Conservation (phyloP, 2,888 invertebrate genomes). For the Aphidius colemani region DNA sequence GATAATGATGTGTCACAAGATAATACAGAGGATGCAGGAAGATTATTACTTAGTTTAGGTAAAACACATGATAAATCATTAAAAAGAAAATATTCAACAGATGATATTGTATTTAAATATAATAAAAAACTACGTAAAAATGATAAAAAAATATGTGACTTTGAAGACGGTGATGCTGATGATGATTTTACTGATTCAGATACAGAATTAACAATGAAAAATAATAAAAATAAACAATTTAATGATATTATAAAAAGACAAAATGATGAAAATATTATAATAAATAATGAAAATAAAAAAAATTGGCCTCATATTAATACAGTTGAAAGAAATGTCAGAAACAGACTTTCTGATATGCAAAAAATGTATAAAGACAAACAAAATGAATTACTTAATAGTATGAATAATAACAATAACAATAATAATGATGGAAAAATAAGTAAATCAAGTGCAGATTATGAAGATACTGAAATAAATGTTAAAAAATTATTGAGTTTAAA, state of each 20-base stretch:
- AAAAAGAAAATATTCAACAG: slow-evolving; percentile 41
- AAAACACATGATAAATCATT: slow-evolving; percentile 33
- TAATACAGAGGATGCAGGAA: slow-evolving; percentile 48
- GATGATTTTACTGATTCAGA: slow-evolving; percentile 41
- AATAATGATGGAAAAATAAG: slow-evolving; percentile 47
- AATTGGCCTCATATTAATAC: slow-evolving; percentile 66
- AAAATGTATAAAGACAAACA: slow-evolving; percentile 83
- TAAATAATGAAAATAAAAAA: slow-evolving; percentile 27
- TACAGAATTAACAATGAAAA: slow-evolving; percentile 19
- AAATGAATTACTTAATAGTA: slow-evolving; percentile 64
- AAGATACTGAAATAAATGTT: slow-evolving; percentile 32
- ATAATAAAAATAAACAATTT: neutral
- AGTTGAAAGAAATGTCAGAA: slow-evolving; percentile 81
- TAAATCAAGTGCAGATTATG: slow-evolving; percentile 55
- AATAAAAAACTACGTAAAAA: slow-evolving; percentile 37
- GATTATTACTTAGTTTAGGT: slow-evolving; percentile 44
- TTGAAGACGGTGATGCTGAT: slow-evolving; percentile 27
- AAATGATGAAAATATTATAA: neutral
- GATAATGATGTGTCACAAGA: slow-evolving; percentile 51
- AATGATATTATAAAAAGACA: no score
- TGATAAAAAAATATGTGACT: slow-evolving; percentile 3
- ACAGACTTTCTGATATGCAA: slow-evolving; percentile 79
- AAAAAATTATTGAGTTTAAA: neutral
- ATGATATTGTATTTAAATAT: slow-evolving; percentile 29
- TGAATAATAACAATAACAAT: slow-evolving; percentile 63